Percentiles rank a stretch among this genome's conserved stretches.
Conservation (phyloP, 2,888 invertebrate genomes). For the Brachynemurus nebulosus region DNA sequence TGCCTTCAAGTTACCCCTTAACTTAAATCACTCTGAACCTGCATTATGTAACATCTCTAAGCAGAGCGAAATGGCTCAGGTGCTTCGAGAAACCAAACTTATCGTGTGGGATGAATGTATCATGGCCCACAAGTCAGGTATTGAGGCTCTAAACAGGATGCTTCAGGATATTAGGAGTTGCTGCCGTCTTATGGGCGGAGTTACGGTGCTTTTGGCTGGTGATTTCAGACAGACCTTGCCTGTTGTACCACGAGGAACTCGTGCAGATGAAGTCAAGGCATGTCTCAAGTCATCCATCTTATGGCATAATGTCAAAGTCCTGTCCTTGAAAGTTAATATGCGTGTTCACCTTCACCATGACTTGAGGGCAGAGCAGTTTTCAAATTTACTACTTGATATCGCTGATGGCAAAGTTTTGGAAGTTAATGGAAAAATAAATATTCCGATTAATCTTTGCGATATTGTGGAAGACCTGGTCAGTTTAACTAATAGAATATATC, state of each 20-base stretch:
- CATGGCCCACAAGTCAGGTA: conserved; percentile 20
- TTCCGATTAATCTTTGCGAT: conserved; percentile 1
- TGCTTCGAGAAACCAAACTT: conserved; percentile 13
- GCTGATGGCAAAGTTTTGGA: background rate
- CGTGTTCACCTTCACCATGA: background rate
- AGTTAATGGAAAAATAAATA: conserved; percentile 3
- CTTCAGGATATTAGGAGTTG: conserved; percentile 20
- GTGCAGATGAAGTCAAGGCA: conserved; percentile 10
- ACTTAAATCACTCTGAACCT: conserved; percentile 10
- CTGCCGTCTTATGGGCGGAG: conserved; percentile 9
- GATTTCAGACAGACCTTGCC: conserved; percentile 14
- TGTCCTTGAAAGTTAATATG: conserved; percentile 8
- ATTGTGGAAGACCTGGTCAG: conserved; percentile 6
- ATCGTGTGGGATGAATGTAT: conserved; percentile 23
- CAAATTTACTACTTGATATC: background rate
- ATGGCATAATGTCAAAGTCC: conserved; percentile 7
- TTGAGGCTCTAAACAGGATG: conserved; percentile 22
- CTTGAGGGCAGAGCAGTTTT: background rate
- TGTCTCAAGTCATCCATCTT: conserved; percentile 8
- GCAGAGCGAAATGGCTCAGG: conserved; percentile 21
- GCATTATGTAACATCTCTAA: conserved; percentile 15
- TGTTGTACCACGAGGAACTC: conserved; percentile 10
- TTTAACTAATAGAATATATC: conserved; percentile 5
- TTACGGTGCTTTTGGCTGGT: conserved; percentile 8
- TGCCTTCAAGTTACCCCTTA: conserved; percentile 24